A percentile compares a stretch with the other conserved stretches of the same genome.
Conservation (phyloP, 2,888 invertebrate genomes). For the Clistopyga incitator region DNA sequence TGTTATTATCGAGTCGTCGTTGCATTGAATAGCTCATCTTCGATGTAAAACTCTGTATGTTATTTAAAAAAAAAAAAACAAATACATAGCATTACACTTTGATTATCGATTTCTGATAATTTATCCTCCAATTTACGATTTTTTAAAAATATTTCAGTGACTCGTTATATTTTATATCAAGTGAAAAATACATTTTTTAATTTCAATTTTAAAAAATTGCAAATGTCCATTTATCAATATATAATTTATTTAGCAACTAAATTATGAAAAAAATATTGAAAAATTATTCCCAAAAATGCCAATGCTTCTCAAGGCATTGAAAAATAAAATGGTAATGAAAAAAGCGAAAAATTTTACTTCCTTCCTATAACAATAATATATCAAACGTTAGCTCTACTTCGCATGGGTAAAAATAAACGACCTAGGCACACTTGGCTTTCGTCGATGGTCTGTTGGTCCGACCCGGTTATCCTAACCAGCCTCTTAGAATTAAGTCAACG, state of each 20-base stretch:
- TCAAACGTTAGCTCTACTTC: constrained; percentile 25
- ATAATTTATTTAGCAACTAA: background rate
- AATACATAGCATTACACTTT: constrained; percentile 66
- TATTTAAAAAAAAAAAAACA: constrained; percentile 72
- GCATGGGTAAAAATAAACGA: constrained; percentile 75
- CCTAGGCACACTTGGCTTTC: constrained; percentile 79
- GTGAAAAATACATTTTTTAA: too few relatives aligned
- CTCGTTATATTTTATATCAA: too few relatives aligned
- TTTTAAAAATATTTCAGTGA: too few relatives aligned
- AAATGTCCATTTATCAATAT: too few relatives aligned
- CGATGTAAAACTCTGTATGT: constrained; percentile 81
- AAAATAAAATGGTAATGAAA: background rate
- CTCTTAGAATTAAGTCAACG: constrained; percentile 43
- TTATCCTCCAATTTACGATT: background rate
- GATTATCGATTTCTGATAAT: constrained; percentile 22
- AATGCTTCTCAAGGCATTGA: background rate
- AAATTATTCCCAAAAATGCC: background rate
- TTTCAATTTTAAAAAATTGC: too few relatives aligned
- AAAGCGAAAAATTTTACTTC: background rate
- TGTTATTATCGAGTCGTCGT: constrained; percentile 75
- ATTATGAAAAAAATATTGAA: background rate
- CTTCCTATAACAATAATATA: constrained; percentile 13
- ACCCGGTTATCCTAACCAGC: constrained; percentile 54
- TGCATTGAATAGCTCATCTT: constrained; percentile 78
- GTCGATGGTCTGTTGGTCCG: constrained; percentile 57